Base-by-base conservation (phyloP, 2,888 invertebrate species). In the Hydrotaea cyrtoneurina region DNA sequence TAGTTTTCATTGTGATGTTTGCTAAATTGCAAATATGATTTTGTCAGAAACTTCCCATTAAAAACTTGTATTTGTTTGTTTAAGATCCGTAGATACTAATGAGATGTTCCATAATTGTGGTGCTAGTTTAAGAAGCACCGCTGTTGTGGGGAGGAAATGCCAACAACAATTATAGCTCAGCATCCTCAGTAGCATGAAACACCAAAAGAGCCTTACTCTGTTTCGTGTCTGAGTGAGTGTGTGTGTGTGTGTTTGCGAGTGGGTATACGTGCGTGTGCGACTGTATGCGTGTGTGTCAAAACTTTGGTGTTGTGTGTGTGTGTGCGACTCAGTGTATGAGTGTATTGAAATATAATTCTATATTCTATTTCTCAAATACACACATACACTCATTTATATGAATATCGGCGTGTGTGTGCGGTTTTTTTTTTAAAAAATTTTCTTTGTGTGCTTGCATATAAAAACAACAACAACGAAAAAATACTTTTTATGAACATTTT, bases 201-300 rank as follows among this genome's bases (percentile, higher is more conserved):
- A 50, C 50, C 1, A 50, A 4, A 50, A 13, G 50, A 50, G 5
- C 50, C 50, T 15, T n/a, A 50, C n/a, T 50, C n/a, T 2, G 3
- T 43, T 43, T n/a, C 43, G 11, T n/a, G n/a, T 31, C 2, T 31
- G 31, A 2, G 31, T 7, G 31, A 7, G 31, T 31, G 7, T 31
- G 7, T 31, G 31, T 7, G 3, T 31, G 31, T 50, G n/a, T 50
- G 50, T n/a, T 1, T 69, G 43, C 62, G 39, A 39, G 23, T n/a
- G n/a, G n/a, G n/a, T n/a, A n/a, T n/a, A n/a, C n/a, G 26, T 26
- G 64, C 17, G 75, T 46, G 26, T 76, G 23, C 36, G 53, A 53
- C n/a, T n/a, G n/a, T n/a, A n/a, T n/a, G 50, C 66, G 36, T 66
- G 17, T 69, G 77, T 69, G 39, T 39, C 39, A 8, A 17, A 72